Percentiles rank a stretch among this genome's conserved stretches.
phyloP scores from a whole-genome alignment of 2,888 invertebrate genomes.

The Coelopa pilipes region DNA sequence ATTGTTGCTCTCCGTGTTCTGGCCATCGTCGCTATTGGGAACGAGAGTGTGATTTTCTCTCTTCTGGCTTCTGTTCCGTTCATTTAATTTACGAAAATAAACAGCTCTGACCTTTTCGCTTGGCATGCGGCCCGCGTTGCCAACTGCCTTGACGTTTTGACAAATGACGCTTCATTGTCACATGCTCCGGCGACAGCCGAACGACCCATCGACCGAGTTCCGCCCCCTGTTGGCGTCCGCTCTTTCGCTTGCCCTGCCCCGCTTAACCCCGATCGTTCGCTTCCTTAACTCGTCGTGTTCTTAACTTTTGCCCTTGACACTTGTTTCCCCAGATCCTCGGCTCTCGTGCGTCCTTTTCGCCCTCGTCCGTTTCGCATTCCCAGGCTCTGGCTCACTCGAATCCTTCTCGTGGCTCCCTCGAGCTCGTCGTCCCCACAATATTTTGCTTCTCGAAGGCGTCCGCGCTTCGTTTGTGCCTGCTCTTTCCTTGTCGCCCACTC shows the following conservation, averaged over 20 bases:
- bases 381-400: too few species aligned
- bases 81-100: too few species aligned
- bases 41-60: too few species aligned
- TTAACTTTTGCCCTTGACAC: background rate
- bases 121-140: background rate
- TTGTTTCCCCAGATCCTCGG: background rate
- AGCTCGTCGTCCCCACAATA: background rate
- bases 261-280: background rate
- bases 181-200: background rate
- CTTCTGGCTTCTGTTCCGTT: too few species aligned
- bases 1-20: background rate
- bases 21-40: background rate
- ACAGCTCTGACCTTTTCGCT: too few species aligned
- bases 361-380: background rate
- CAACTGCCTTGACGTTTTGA: background rate
- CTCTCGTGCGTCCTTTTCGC: background rate
- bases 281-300: background rate
- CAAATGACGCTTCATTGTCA: constrained; percentile 18
- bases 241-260: too few species aligned
- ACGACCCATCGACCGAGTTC: too few species aligned
- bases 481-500: background rate
- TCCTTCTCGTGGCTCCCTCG: too few species aligned
- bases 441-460: background rate
- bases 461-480: background rate
- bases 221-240: too few species aligned